phyloP scores from a whole-genome alignment of 2,797 vertebrate genomes.

The Rhinella marina region DNA sequence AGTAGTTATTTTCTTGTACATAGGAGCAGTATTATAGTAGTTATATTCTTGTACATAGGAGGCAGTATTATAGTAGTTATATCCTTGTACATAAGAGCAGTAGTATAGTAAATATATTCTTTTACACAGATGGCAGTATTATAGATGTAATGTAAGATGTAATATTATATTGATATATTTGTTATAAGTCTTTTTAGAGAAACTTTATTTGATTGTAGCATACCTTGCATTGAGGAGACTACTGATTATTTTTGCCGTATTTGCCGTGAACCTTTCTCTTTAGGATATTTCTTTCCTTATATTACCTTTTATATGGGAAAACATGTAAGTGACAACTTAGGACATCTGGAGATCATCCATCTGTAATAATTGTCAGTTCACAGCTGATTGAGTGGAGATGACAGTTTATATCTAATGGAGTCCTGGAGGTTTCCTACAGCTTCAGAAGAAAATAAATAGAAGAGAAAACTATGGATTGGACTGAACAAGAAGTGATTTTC shows the following conservation, averaged over 20 bases:
- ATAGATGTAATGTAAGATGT: too few relatives aligned
- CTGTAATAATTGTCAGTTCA: not conserved
- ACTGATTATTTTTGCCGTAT: not conserved
- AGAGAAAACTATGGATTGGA: not conserved
- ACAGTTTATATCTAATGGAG: not conserved
- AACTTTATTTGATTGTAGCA: too few relatives aligned
- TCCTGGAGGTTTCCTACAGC: not conserved
- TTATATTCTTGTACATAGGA: conserved; percentile 3
- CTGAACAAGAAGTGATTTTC: not conserved
- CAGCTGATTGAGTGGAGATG: not conserved
- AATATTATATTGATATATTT: too few relatives aligned
- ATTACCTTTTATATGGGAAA: not conserved
- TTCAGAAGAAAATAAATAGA: not conserved
- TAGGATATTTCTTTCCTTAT: not conserved
- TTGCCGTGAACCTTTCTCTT: not conserved
- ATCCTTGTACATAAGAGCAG: too few relatives aligned
- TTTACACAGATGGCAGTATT: too few relatives aligned
- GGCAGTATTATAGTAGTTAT: too few relatives aligned
- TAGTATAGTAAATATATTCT: too few relatives aligned
- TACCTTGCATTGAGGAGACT: too few relatives aligned
- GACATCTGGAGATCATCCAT: not conserved
- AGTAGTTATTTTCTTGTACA: not conserved
- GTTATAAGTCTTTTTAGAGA: too few relatives aligned
- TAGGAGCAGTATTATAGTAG: not conserved
- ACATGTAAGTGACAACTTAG: not conserved